Evolutionary conservation across 2,888 invertebrate species (phyloP), one percentile per base, ranked within the genome.

Genomic region (Oligia strigilis): DNA sequence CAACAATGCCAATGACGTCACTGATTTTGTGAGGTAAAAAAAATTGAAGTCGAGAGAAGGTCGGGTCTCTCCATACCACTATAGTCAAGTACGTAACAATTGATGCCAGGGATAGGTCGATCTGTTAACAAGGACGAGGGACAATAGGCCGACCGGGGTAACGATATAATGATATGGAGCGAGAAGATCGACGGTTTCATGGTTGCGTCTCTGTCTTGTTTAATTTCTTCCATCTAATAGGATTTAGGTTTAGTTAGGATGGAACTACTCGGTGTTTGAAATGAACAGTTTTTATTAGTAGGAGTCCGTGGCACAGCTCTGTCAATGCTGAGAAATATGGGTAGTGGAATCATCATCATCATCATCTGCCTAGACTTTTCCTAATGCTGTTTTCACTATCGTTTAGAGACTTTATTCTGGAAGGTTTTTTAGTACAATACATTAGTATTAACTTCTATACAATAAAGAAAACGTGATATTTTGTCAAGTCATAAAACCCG

Each of bases 1-100:
- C 49, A 71, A 83, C 65, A 84, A 60, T 76, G 66, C 58, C 55
- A n/a, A 43, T 84, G 80, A 84, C 72, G 75, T 83, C 75, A 72
- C 62, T 60, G 23, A n/a, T 29, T 23, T 13, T n/a, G 60, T 70
- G 19, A 80, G 55, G 81, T 83, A 60, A 70, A 84, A 84, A 81
- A 65, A 62, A 72, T 80, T 49, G 60, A 6, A 49, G 17, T 49
- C 69, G 14, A 60, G 60, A 60, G 43, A 40, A 76, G 75, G 76
- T 73, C 70, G 65, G 17, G 40, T 40, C 72, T 76, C 73, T 84
- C 80, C 84, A 80, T 67, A 14, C 62, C 74, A 19, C 62, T 74
- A 66, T 23, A 55, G 52, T 46, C 55, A 72, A 75, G 64, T 72
- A 40, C 62, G 29, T 66, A 72, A 80, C 75, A 72, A 83, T 83